A percentile compares a stretch with the other conserved stretches of the same genome.
phyloP scores from a whole-genome alignment of 1,140 invertebrate genomes.

The Bombus haemorrhoidalis region DNA sequence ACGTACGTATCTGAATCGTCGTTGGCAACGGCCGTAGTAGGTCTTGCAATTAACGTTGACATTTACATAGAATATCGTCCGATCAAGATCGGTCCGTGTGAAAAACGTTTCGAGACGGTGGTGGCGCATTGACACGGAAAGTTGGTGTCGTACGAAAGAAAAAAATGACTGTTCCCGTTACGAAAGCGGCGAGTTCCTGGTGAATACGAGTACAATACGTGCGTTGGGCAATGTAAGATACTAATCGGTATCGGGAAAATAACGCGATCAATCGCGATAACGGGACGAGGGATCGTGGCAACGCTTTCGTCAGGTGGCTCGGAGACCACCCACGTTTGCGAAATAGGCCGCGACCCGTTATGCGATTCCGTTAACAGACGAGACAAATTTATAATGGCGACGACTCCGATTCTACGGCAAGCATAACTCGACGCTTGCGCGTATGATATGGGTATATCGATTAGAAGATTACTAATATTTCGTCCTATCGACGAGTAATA shows the following conservation, averaged over 20 bases:
- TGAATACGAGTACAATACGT: constrained; percentile 40
- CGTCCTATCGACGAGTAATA: too few species aligned
- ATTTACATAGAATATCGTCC: neutral
- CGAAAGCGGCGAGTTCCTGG: constrained; percentile 7
- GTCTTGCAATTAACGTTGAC: neutral
- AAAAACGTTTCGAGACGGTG: neutral
- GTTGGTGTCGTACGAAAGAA: neutral
- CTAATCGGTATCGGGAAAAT: constrained; percentile 46
- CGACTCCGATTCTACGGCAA: too few species aligned
- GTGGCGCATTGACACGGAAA: neutral
- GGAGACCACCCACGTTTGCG: constrained; percentile 47
- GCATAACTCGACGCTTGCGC: too few species aligned
- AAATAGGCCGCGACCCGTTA: neutral
- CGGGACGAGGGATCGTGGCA: constrained; percentile 33
- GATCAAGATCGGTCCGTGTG: neutral
- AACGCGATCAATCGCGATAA: constrained; percentile 58
- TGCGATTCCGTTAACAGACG: too few species aligned
- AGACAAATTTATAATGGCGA: neutral
- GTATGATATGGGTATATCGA: too few species aligned
- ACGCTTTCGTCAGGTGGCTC: constrained; percentile 45
- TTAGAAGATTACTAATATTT: too few species aligned
- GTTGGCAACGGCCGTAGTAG: neutral
- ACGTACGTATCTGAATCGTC: too few species aligned
- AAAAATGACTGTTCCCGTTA: constrained; percentile 15
- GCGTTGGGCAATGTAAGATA: constrained; percentile 51